Percentiles rank a stretch among this genome's conserved stretches.
phyloP scores from a whole-genome alignment of 2,888 invertebrate species.

The Agrochola circellaris region DNA sequence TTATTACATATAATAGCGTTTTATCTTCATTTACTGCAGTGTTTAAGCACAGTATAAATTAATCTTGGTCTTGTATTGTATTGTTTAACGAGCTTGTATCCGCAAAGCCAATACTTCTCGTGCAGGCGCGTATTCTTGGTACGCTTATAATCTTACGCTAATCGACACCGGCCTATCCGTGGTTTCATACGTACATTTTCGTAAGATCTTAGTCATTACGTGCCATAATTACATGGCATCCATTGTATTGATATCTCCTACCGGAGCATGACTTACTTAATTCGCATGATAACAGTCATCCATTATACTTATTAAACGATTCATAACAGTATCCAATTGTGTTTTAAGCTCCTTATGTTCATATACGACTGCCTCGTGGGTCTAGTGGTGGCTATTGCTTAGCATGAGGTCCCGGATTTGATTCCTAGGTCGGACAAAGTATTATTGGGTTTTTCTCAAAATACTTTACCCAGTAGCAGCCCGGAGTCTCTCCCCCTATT shows the following conservation, averaged over 20 bases:
- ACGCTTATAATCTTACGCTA: not conserved
- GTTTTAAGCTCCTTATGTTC: constrained; percentile 4
- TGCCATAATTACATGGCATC: not conserved
- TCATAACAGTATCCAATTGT: not conserved
- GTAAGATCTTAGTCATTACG: not conserved
- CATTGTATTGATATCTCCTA: not conserved
- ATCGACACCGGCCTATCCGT: too few relatives aligned
- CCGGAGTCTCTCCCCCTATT: not conserved
- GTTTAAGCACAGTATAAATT: not conserved
- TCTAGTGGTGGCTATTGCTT: not conserved
- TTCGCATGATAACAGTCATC: not conserved
- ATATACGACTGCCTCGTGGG: not conserved
- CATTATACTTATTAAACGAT: not conserved
- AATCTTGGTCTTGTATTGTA: not conserved
- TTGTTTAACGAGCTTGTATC: not conserved
- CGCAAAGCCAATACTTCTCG: not conserved
- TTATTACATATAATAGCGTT: constrained; percentile 11
- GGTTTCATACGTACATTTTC: not conserved
- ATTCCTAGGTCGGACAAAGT: not conserved
- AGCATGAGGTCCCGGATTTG: not conserved
- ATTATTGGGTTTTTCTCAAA: too few relatives aligned
- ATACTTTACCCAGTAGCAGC: not conserved
- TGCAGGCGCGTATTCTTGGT: not conserved
- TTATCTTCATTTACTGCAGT: constrained; percentile 4
- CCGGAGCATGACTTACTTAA: not conserved